Base-by-base conservation (phyloP, 2,888 invertebrate species). In the Balanococcus diminutus region DNA sequence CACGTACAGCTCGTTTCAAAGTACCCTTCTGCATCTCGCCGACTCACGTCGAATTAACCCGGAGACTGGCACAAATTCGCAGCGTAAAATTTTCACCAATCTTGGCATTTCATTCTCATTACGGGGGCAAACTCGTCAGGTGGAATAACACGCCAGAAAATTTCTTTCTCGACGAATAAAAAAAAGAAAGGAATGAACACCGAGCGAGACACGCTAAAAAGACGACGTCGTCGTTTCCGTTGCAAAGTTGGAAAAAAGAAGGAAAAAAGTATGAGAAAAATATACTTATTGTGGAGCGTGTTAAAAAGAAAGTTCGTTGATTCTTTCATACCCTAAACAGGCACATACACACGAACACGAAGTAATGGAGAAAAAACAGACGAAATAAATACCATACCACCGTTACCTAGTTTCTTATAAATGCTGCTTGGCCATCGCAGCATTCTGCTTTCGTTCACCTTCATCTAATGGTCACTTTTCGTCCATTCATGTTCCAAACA, bases 221-320 rank as follows among this genome's bases (percentile, higher is more conserved):
- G 28, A 67, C 67, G 67, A 2, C 67, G 67, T 28, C 67, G 67
- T 67, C 67, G 28, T 67, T 5, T 11, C 16, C 31, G 67, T 19
- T 22, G 8, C 9, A 16, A 46, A 61, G 25, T n/a, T n/a, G n/a
- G n/a, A n/a, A 25, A 61, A 25, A 16, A 28, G 25, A 28, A 67
- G 16, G 28, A 67, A 67, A 67, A 67, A 67, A 67, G 67, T 16
- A 25, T 28, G 67, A 67, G 67, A 67, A 67, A 67, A 31, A 28
- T 14, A 28, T 19, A 56, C 67, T 28, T 16, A 14, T 56, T 16
- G 67, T 25, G 28, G 28, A 67, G 28, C 67, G 67, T 28, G 67
- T 67, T 67, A 67, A 67, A 67, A 67, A 67, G 67, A 67, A 67
- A 67, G 67, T 67, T 67, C 67, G 67, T 67, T 67, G 67, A 67